Evolutionary conservation across 2,888 invertebrate species (phyloP).

Genomic region (Bombyx huttoni): DNA sequence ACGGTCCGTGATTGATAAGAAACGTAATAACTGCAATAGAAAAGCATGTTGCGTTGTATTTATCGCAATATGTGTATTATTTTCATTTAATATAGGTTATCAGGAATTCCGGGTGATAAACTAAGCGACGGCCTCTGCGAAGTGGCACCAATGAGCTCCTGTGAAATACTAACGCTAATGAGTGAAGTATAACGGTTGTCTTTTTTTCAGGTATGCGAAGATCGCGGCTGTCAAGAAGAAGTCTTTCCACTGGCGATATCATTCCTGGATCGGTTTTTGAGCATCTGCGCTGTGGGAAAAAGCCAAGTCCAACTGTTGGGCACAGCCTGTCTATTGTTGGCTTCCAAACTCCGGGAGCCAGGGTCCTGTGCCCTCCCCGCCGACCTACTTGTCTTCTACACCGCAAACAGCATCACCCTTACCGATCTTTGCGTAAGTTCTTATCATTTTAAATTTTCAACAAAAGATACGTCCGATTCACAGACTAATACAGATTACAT

Average conservation of each 20-base stretch:
- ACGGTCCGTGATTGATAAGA: conserved; percentile 26
- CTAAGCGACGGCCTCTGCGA: conserved; percentile 30
- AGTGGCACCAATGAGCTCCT: conserved; percentile 23
- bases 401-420: conserved; percentile 91
- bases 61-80: conserved; percentile 55
- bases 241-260: conserved; percentile 94
- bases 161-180: conserved; percentile 12
- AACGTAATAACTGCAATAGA: conserved; percentile 32
- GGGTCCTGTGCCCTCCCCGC: conserved; percentile 80
- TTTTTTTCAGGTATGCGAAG: conserved; percentile 89
- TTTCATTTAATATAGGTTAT: conserved; percentile 66
- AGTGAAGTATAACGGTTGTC: conserved; percentile 10
- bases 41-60: conserved; percentile 45
- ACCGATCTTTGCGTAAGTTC: conserved; percentile 90
- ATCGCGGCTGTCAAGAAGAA: conserved; percentile 92
- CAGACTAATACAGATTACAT: too few species aligned
- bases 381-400: conserved; percentile 90
- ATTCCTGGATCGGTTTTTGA: conserved; percentile 94
- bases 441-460: neutral
- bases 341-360: conserved; percentile 93
- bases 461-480: too few species aligned
- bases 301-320: conserved; percentile 93
- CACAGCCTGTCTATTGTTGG: conserved; percentile 91
- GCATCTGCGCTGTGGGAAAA: conserved; percentile 85
- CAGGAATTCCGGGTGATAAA: conserved; percentile 63